Conservation (phyloP, 2,888 invertebrate genomes). For the Drosophila anomelani region DNA sequence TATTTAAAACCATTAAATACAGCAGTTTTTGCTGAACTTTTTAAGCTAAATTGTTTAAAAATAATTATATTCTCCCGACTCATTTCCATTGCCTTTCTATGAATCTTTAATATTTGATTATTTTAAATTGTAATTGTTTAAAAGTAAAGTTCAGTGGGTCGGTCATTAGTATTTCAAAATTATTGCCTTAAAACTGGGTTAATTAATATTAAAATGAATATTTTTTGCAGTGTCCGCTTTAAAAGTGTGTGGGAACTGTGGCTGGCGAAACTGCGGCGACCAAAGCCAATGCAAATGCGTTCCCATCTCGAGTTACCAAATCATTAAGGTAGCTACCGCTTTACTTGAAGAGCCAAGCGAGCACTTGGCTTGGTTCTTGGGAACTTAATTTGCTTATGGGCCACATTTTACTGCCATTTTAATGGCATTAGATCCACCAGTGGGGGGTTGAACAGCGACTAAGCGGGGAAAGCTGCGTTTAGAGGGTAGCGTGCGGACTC, state of each 20-base stretch:
- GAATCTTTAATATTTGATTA: background rate
- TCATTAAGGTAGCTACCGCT: slow-evolving; percentile 42
- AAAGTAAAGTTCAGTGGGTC: background rate
- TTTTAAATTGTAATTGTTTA: background rate
- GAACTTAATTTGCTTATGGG: slow-evolving; percentile 42
- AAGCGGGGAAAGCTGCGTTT: slow-evolving; percentile 19
- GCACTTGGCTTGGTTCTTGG: slow-evolving; percentile 27
- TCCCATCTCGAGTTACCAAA: slow-evolving; percentile 57
- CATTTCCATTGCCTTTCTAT: background rate
- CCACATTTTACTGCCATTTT: slow-evolving; percentile 32
- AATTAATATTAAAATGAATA: background rate
- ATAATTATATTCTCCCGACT: too few relatives aligned
- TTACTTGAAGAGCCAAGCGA: background rate
- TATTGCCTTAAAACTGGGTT: background rate
- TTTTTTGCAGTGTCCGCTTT: slow-evolving; percentile 29
- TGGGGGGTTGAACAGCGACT: slow-evolving; percentile 3
- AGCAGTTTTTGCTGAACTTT: background rate
- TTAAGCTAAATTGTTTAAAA: too few relatives aligned
- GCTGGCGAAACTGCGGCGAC: slow-evolving; percentile 8
- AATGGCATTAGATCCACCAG: slow-evolving; percentile 31
- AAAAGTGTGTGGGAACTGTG: slow-evolving; percentile 74
- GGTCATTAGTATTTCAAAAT: background rate
- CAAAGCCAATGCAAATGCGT: slow-evolving; percentile 27
- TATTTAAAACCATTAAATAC: background rate
- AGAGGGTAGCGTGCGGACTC: slow-evolving; percentile 22